Evolutionary conservation across 1,140 invertebrate species (phyloP).

Genomic region (Cherax destructor): DNA sequence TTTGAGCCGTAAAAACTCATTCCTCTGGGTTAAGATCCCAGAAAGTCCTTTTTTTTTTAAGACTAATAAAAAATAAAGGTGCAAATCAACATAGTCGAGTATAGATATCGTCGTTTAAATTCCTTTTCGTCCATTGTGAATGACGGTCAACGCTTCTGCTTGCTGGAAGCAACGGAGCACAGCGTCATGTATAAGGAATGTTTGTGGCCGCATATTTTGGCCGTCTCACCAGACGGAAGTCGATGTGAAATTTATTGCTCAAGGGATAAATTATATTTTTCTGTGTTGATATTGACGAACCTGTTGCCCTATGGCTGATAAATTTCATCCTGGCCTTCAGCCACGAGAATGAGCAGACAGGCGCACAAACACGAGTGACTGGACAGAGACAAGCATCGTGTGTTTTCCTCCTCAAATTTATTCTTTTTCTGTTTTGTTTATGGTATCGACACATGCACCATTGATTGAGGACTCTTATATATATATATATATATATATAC

Average conservation of each 20-base stretch:
- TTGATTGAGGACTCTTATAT: too few species aligned
- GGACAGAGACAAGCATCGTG: too few species aligned
- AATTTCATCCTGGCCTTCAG: neutral
- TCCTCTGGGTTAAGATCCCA: conserved; percentile 28
- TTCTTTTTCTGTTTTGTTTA: too few species aligned
- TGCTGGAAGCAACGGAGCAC: neutral
- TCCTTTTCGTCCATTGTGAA: neutral
- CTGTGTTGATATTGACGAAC: neutral
- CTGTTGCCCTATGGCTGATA: neutral
- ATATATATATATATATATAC: too few species aligned
- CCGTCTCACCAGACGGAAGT: neutral
- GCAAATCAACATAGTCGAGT: conserved; percentile 27
- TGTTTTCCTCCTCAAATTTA: too few species aligned
- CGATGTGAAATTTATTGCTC: too few species aligned
- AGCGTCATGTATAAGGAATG: neutral
- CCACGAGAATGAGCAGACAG: too few species aligned
- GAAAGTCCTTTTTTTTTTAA: conserved; percentile 19
- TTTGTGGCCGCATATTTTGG: neutral
- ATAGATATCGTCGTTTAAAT: neutral
- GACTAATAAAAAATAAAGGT: conserved; percentile 28
- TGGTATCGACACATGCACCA: too few species aligned
- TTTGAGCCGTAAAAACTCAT: conserved; percentile 9
- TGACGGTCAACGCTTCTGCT: neutral
- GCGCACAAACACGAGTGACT: too few species aligned
- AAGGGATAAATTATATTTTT: too few species aligned